Percentiles rank a stretch among this genome's conserved stretches.
phyloP scores from a whole-genome alignment of 2,888 invertebrate genomes.

The Chrysina gloriosa region DNA sequence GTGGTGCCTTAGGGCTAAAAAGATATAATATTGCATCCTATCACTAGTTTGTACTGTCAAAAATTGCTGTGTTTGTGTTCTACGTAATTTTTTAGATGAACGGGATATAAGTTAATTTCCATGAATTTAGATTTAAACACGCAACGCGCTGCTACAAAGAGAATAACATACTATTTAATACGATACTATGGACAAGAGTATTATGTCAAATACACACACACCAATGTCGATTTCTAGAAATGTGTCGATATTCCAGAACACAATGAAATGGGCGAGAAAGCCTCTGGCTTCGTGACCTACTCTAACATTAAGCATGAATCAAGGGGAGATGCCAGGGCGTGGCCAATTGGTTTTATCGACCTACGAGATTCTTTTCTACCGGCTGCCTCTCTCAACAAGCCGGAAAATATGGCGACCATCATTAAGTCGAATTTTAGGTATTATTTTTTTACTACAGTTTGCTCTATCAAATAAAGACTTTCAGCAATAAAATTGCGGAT shows the following conservation, averaged over 20 bases:
- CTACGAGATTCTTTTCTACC: constrained; percentile 35
- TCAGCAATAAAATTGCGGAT: not conserved
- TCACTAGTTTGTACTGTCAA: too few relatives aligned
- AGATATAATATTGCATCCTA: too few relatives aligned
- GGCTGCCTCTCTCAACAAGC: constrained; percentile 14
- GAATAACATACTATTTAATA: not conserved
- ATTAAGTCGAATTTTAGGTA: constrained; percentile 12
- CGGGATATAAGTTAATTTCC: too few relatives aligned
- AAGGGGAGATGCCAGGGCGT: constrained; percentile 39
- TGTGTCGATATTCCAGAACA: constrained; percentile 30
- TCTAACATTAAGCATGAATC: constrained; percentile 33
- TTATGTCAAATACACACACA: not conserved
- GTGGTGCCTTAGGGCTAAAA: too few relatives aligned
- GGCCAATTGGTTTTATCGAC: constrained; percentile 41
- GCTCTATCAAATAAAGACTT: not conserved
- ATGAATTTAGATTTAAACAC: too few relatives aligned
- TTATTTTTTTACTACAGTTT: too few relatives aligned
- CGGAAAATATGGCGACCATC: constrained; percentile 33
- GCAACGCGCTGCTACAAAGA: not conserved
- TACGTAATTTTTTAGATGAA: too few relatives aligned
- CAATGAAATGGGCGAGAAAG: constrained; percentile 11
- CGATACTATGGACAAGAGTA: not conserved
- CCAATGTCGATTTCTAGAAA: constrained; percentile 13
- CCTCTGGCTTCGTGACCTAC: constrained; percentile 28
- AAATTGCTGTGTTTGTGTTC: too few relatives aligned